Evolutionary conservation across 2,113 vertebrate genomes (phyloP), one percentile per base, ranked within the genome.

Genomic region (Caranx ignobilis): DNA sequence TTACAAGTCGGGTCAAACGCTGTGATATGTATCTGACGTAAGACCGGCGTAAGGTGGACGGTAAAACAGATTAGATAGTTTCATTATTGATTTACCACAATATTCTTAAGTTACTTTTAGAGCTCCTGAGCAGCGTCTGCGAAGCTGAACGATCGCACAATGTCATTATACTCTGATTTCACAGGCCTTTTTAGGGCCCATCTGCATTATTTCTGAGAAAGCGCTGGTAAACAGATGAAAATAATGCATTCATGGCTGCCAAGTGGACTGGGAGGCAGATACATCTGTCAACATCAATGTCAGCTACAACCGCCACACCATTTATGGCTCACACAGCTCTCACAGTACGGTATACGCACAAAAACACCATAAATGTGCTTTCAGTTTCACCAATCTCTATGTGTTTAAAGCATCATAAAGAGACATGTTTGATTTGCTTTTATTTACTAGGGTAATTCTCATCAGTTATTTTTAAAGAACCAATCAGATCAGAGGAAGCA

Each of bases 31-130:
- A 89, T 77, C 72, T 94, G 92, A 95, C 88, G 77, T 86, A 94
- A 96, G 88, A 87, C 84, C 93, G 94, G 91, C 88, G 87, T 91
- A 87, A 87, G 92, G 89, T 92, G 87, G 88, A 90, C 83, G 90
- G 92, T 81, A 90, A 92, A 94, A 95, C 92, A 94, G 90, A 89
- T 95, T 91, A 95, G 84, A 93, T 95, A 92, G 92, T 89, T 95
- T 86, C 21, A 92, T 86, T 96, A 96, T 96, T 95, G 95, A 96
- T 96, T 96, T 87, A 91, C 93, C 84, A 93, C 89, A 90, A 88
- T 91, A 95, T 91, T 93, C 90, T 95, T 92, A 93, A 94, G 93
- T 95, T 95, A 94, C 94, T 92, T 94, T 88, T 87, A 89, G 77
- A 89, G 87, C 89, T 90, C 66, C 78, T 85, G 75, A 86, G 86